Conservation (phyloP, 2,797 vertebrate species). For the Poecilia wingei region DNA sequence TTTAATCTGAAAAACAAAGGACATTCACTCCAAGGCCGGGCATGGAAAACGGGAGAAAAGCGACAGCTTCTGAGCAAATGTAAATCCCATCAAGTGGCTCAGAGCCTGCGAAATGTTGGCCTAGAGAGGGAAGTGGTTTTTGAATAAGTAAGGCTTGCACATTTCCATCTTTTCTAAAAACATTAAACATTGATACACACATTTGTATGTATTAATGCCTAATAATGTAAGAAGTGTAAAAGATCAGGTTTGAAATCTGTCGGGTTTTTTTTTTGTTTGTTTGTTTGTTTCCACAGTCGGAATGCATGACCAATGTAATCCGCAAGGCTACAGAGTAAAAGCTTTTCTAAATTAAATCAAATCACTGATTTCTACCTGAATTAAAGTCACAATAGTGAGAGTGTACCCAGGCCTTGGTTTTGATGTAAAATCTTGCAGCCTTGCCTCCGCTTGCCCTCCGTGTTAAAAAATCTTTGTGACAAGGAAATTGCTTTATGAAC, state of each 20-base stretch:
- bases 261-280: constrained; percentile 4
- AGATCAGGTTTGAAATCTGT: not conserved
- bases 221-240: constrained; percentile 6
- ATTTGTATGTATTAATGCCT: constrained; percentile 18
- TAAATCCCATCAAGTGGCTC: constrained; percentile 14
- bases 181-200: not conserved
- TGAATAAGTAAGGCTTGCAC: not conserved
- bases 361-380: constrained; percentile 55
- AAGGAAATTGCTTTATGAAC: constrained; percentile 82
- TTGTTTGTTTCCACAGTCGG: constrained; percentile 30
- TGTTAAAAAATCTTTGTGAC: constrained; percentile 81
- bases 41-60: constrained; percentile 25
- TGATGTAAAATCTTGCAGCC: constrained; percentile 76
- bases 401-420: constrained; percentile 74
- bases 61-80: constrained; percentile 36
- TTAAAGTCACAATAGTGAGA: constrained; percentile 69
- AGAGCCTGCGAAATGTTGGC: constrained; percentile 17
- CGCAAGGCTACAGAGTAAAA: constrained; percentile 74
- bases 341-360: constrained; percentile 69
- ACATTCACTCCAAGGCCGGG: constrained; percentile 47
- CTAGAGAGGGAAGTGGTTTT: constrained; percentile 28
- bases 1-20: constrained; percentile 46
- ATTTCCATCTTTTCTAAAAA: not conserved
- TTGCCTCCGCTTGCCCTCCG: constrained; percentile 73
- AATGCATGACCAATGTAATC: constrained; percentile 60